Conservation (phyloP, 2,113 vertebrate genomes). For the Acrocephalus kingi region DNA sequence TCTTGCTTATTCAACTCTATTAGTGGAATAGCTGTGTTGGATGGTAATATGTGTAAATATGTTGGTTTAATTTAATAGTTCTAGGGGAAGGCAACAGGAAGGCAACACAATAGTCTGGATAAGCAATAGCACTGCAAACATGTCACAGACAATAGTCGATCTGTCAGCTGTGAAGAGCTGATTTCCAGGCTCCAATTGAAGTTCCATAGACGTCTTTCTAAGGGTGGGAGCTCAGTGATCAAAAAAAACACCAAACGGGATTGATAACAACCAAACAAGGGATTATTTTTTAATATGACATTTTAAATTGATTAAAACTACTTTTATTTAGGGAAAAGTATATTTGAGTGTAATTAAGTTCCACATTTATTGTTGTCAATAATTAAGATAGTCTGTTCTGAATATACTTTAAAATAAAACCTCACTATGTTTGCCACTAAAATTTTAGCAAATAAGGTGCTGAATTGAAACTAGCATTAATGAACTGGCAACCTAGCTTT, state of each 20-base stretch:
- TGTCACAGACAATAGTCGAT: not conserved
- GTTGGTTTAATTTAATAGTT: not conserved
- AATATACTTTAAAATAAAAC: not conserved
- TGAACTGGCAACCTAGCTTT: not conserved
- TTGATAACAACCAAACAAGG: not conserved
- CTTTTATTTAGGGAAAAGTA: not conserved
- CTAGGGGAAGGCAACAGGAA: not conserved
- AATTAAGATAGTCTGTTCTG: not conserved
- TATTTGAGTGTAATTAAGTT: not conserved
- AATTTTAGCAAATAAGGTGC: not conserved
- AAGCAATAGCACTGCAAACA: not conserved
- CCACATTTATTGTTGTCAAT: not conserved
- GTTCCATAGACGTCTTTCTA: accelerated
- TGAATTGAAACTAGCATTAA: not conserved
- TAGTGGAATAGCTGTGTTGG: not conserved
- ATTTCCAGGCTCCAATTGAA: not conserved
- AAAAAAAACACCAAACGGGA: not conserved
- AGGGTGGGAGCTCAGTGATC: not conserved
- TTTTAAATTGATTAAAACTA: not conserved
- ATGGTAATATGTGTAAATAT: not conserved
- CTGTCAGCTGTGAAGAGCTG: not conserved
- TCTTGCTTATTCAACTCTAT: not conserved
- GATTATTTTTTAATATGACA: not conserved
- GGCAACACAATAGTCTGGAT: not conserved
- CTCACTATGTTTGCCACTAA: not conserved